phyloP scores from a whole-genome alignment of 1,140 invertebrate species.

The Trichonephila clavata region DNA sequence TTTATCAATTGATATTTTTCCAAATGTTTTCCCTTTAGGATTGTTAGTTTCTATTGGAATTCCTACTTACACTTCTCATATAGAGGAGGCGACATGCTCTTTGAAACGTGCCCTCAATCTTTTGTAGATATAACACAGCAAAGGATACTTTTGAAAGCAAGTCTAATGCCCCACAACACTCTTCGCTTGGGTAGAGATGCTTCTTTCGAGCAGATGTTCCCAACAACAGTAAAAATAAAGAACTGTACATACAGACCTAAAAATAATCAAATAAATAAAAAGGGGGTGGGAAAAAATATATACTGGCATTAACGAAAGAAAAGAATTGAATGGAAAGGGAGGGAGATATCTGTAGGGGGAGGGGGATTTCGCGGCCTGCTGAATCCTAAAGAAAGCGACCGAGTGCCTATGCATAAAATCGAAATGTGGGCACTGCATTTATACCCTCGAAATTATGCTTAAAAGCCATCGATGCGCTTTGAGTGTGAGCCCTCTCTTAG shows the following conservation, averaged over 20 bases:
- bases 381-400: slow-evolving; percentile 43
- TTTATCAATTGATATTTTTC: no score
- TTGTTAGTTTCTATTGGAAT: neutral
- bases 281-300: neutral
- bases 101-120: neutral
- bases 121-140: neutral
- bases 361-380: slow-evolving; percentile 45
- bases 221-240: neutral
- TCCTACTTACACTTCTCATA: neutral
- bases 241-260: neutral
- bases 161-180: neutral
- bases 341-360: neutral
- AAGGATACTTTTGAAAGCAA: neutral
- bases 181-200: neutral
- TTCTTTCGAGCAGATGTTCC: slow-evolving; percentile 35
- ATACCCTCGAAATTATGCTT: slow-evolving; percentile 15
- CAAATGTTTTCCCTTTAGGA: neutral
- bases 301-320: slow-evolving; percentile 35
- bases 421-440: slow-evolving; percentile 49
- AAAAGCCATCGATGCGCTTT: slow-evolving; percentile 16
- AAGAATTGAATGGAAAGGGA: neutral
- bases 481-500: slow-evolving; percentile 2
- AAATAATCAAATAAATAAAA: neutral
- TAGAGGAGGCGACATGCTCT: neutral
- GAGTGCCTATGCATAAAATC: slow-evolving; percentile 65